These are phyloP conservation scores for Carlito syrichta DNA, from an alignment of 2,113 vertebrate species.

Conservation along the genomic window DNA sequence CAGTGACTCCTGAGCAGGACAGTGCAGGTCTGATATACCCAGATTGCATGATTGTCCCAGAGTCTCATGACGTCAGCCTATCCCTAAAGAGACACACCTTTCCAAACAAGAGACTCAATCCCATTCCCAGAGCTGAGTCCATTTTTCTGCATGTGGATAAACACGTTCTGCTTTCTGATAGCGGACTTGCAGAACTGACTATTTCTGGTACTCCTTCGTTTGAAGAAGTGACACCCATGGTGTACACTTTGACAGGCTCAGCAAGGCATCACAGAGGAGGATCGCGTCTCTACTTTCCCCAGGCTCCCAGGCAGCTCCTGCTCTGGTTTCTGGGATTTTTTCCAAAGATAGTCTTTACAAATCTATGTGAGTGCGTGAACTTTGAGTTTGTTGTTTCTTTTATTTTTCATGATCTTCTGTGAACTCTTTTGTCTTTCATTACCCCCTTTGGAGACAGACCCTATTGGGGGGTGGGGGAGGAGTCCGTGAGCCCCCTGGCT, in stretches of 20 bases:
- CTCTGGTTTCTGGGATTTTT: neutral
- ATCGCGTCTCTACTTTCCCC: neutral
- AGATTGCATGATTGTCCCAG: too few relatives aligned
- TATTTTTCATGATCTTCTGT: neutral
- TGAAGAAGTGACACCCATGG: neutral
- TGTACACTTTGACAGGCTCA: rapidly evolving
- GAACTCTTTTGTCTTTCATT: neutral
- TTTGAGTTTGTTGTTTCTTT: neutral
- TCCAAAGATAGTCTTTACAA: neutral
- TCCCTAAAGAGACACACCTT: neutral
- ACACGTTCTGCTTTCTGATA: neutral
- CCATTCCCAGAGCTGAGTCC: neutral
- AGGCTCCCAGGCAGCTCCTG: neutral
- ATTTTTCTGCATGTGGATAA: neutral
- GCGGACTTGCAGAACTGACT: neutral
- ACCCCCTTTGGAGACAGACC: neutral
- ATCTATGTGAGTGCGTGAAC: neutral
- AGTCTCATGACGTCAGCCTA: neutral
- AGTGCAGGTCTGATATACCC: too few relatives aligned
- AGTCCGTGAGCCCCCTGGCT: too few relatives aligned
- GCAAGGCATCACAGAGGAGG: too few relatives aligned
- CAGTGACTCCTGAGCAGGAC: neutral
- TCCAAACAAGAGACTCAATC: neutral
- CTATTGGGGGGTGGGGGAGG: rapidly evolving
- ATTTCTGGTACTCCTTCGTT: neutral